Evolutionary conservation across 2,888 invertebrate genomes (phyloP).

Genomic region (Lypha dubia): DNA sequence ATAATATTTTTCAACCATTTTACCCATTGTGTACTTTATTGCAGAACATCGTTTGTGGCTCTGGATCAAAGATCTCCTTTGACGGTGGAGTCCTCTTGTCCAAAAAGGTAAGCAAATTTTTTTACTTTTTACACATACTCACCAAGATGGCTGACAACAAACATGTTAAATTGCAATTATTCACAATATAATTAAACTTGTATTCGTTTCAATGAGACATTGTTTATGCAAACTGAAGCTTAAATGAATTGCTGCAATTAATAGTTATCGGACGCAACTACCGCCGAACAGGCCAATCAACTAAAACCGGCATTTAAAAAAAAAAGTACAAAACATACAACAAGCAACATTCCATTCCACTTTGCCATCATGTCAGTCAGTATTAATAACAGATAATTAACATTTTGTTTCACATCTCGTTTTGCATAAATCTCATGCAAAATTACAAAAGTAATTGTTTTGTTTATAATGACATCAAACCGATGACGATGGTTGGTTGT

Average conservation of each 20-base stretch:
- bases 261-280: slow-evolving; percentile 46
- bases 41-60: slow-evolving; percentile 83
- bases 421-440: slow-evolving; percentile 47
- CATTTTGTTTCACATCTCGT: background rate
- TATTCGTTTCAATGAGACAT: background rate
- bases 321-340: no score
- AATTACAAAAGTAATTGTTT: slow-evolving; percentile 56
- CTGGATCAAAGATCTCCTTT: slow-evolving; percentile 83
- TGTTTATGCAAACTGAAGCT: slow-evolving; percentile 3
- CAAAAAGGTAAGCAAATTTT: slow-evolving; percentile 80
- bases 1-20: no score
- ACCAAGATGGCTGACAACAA: background rate
- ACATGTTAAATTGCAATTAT: background rate
- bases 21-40: background rate
- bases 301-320: background rate
- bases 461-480: slow-evolving; percentile 45
- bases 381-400: slow-evolving; percentile 54
- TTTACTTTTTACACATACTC: background rate
- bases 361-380: slow-evolving; percentile 15
- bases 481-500: background rate
- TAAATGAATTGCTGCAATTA: slow-evolving; percentile 23
- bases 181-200: background rate
- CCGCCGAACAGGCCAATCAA: slow-evolving; percentile 28
- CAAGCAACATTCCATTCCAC: slow-evolving; percentile 15
- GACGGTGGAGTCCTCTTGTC: slow-evolving; percentile 84